Percentiles rank a stretch among this genome's conserved stretches.
Conservation (phyloP, 2,113 vertebrate species). For the Mohoua ochrocephala region DNA sequence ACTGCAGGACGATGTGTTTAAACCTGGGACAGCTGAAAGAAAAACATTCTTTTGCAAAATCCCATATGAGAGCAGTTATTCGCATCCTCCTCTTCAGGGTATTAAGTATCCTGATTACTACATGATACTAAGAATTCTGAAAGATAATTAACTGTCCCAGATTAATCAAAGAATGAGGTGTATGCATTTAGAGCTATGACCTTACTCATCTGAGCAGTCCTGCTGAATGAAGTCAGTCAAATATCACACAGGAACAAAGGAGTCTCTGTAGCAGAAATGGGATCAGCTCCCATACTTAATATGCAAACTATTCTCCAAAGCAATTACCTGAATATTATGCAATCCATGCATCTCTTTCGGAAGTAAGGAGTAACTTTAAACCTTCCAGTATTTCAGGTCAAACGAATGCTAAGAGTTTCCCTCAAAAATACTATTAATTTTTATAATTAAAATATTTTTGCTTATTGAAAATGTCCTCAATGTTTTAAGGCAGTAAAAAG, state of each 20-base stretch:
- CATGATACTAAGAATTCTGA: neutral
- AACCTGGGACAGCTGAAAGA: neutral
- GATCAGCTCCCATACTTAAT: neutral
- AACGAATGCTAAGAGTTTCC: neutral
- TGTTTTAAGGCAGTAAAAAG: neutral
- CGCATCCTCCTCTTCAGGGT: neutral
- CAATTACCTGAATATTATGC: neutral
- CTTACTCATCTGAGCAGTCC: neutral
- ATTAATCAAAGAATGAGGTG: constrained; percentile 41
- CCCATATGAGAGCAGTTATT: neutral
- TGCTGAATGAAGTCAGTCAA: constrained; percentile 12
- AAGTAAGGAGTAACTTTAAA: neutral
- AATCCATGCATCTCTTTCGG: neutral
- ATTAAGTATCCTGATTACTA: neutral
- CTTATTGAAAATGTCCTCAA: neutral
- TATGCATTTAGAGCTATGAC: neutral
- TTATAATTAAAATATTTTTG: neutral
- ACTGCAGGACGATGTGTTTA: neutral
- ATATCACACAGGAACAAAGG: constrained; percentile 1
- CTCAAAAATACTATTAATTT: neutral
- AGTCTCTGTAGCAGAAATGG: neutral
- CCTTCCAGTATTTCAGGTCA: neutral
- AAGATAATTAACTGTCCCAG: constrained; percentile 38
- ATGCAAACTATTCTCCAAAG: neutral
- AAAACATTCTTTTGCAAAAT: neutral